A percentile compares a stretch with the other conserved stretches of the same genome.
phyloP scores from a whole-genome alignment of 1,140 invertebrate genomes.

The Anastatus disparis region DNA sequence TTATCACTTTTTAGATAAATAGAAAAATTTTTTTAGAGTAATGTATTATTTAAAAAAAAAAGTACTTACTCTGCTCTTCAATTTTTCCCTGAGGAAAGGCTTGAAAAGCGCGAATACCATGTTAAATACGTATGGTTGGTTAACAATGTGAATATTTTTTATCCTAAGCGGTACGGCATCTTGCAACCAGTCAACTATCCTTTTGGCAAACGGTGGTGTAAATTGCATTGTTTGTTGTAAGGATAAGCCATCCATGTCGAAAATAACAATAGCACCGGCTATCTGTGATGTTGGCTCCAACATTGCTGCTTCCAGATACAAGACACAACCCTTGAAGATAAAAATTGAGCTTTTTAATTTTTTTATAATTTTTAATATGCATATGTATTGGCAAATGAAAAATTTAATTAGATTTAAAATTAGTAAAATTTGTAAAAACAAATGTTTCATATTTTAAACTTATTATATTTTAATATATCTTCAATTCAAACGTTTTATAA shows the following conservation, averaged over 20 bases:
- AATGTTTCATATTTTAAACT: too few species aligned
- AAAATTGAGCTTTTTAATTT: neutral
- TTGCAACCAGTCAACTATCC: constrained; percentile 84
- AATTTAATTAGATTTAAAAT: too few species aligned
- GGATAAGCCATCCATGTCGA: constrained; percentile 85
- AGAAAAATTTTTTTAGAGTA: too few species aligned
- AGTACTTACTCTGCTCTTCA: constrained; percentile 71
- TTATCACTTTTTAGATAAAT: too few species aligned
- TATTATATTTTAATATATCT: too few species aligned
- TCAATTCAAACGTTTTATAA: too few species aligned
- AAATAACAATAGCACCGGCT: constrained; percentile 80
- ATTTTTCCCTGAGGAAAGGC: constrained; percentile 83
- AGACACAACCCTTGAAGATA: constrained; percentile 71
- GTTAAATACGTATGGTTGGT: constrained; percentile 89
- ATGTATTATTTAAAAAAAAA: neutral
- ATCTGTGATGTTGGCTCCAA: constrained; percentile 82
- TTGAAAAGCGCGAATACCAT: constrained; percentile 89
- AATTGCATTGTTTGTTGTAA: constrained; percentile 85
- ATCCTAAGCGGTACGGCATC: constrained; percentile 84
- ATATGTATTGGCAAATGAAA: too few species aligned
- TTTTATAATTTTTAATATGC: too few species aligned
- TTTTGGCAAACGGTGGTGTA: constrained; percentile 82
- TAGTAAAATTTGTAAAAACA: too few species aligned
- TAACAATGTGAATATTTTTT: constrained; percentile 87
- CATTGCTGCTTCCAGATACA: constrained; percentile 84